phyloP scores from a whole-genome alignment of 2,113 vertebrate genomes.

The Tonatia bakeri region DNA sequence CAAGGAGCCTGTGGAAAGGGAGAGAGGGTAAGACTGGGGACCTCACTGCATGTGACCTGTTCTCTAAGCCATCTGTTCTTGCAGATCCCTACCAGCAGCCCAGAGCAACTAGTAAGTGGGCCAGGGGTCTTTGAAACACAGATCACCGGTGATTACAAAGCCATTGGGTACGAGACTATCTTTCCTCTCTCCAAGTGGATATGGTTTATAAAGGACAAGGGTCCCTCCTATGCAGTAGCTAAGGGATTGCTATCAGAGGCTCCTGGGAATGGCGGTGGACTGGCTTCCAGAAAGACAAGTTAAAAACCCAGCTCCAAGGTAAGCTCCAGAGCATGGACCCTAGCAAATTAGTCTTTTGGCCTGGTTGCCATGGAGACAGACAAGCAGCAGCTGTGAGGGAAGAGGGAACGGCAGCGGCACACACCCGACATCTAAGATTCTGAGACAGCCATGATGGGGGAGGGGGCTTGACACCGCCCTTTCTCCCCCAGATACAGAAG shows the following conservation, averaged over 20 bases:
- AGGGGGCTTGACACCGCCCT: neutral
- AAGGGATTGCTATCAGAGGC: neutral
- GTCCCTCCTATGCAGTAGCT: neutral
- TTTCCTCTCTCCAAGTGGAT: neutral
- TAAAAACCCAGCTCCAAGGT: constrained; percentile 67
- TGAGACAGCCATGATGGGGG: constrained; percentile 33
- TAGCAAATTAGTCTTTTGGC: constrained; percentile 69
- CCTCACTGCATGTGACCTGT: neutral
- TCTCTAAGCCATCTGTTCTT: constrained; percentile 31
- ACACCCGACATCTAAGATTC: constrained; percentile 9
- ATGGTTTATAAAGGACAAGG: neutral
- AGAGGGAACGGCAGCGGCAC: constrained; percentile 49
- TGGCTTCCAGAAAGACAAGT: constrained; percentile 54
- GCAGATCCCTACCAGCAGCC: neutral
- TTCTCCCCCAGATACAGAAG: neutral
- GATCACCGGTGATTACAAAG: neutral
- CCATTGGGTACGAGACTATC: neutral
- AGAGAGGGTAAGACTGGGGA: neutral
- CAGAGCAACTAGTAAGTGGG: neutral
- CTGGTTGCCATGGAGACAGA: constrained; percentile 76
- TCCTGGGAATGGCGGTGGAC: neutral
- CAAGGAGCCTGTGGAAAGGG: neutral
- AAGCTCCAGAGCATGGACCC: constrained; percentile 51
- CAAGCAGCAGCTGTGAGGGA: constrained; percentile 72
- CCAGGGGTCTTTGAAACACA: neutral